These are phyloP conservation scores for Drosophila nigrodunni DNA, from an alignment of 1,140 invertebrate genomes.

Conservation along the genomic window DNA sequence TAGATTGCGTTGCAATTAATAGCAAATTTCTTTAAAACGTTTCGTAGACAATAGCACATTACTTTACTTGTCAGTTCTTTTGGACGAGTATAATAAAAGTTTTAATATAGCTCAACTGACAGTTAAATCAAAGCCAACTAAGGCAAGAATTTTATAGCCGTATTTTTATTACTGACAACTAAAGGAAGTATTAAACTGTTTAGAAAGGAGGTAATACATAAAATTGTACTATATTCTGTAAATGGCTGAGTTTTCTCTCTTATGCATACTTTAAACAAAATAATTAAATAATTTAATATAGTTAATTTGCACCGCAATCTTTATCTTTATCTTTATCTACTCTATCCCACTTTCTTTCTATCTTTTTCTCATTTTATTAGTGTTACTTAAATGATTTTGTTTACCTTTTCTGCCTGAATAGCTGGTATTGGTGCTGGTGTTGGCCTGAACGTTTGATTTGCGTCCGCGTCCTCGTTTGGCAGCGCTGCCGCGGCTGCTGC, in stretches of 20 bases:
- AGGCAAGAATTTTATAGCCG: too few species aligned
- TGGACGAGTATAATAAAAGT: constrained; percentile 73
- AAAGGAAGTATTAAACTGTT: too few species aligned
- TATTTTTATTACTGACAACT: too few species aligned
- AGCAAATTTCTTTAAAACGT: constrained; percentile 20
- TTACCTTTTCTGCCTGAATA: constrained; percentile 87
- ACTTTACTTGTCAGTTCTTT: constrained; percentile 42
- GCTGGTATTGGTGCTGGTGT: constrained; percentile 66
- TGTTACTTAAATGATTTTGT: constrained; percentile 3
- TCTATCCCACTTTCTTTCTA: background rate
- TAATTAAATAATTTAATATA: too few species aligned
- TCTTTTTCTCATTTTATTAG: background rate
- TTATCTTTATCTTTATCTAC: too few species aligned
- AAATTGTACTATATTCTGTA: too few species aligned
- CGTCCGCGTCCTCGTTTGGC: constrained; percentile 85
- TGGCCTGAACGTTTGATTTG: constrained; percentile 69
- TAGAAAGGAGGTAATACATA: too few species aligned
- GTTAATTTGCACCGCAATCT: too few species aligned
- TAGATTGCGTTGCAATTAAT: constrained; percentile 11
- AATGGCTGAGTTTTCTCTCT: too few species aligned
- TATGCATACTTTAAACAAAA: too few species aligned
- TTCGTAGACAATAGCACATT: constrained; percentile 32
- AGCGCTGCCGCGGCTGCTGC: constrained; percentile 84
- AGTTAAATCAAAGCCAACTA: background rate
- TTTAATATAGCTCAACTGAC: constrained; percentile 9